phyloP scores from a whole-genome alignment of 2,888 invertebrate species.

The Chrysopilus asiliformis region DNA sequence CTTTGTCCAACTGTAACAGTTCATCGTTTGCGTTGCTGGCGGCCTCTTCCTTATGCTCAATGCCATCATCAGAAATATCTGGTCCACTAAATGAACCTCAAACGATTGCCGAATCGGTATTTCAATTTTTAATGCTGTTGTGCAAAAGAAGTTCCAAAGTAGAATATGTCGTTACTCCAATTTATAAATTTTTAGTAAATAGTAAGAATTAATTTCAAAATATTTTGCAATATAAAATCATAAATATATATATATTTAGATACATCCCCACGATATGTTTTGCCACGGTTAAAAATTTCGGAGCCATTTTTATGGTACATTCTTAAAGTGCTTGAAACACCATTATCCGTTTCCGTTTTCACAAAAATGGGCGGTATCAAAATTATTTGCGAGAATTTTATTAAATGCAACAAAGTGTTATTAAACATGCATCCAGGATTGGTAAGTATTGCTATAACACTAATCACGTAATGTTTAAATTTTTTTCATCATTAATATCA shows the following conservation, averaged over 20 bases:
- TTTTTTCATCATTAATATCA: no score
- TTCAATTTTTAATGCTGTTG: constrained; percentile 64
- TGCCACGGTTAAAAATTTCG: constrained; percentile 47
- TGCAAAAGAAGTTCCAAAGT: constrained; percentile 64
- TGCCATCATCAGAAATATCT: constrained; percentile 25
- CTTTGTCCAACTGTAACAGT: constrained; percentile 62
- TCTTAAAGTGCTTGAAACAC: constrained; percentile 62
- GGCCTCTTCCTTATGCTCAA: constrained; percentile 36
- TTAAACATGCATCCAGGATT: constrained; percentile 55
- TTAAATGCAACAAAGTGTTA: constrained; percentile 56
- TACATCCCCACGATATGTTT: constrained; percentile 28
- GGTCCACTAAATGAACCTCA: constrained; percentile 45
- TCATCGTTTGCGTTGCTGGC: constrained; percentile 55
- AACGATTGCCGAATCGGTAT: constrained; percentile 77
- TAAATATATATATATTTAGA: constrained; percentile 19
- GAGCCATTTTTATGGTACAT: constrained; percentile 79
- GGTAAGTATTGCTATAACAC: constrained; percentile 32
- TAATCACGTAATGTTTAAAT: no score
- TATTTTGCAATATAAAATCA: constrained; percentile 1
- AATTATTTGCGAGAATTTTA: constrained; percentile 65
- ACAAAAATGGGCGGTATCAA: constrained; percentile 61
- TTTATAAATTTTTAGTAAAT: constrained; percentile 52
- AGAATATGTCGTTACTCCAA: constrained; percentile 59
- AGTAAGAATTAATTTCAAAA: constrained; percentile 19
- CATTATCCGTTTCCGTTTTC: constrained; percentile 60